Base-by-base conservation (phyloP, 2,888 invertebrate genomes). In the Tinea trinotella region DNA sequence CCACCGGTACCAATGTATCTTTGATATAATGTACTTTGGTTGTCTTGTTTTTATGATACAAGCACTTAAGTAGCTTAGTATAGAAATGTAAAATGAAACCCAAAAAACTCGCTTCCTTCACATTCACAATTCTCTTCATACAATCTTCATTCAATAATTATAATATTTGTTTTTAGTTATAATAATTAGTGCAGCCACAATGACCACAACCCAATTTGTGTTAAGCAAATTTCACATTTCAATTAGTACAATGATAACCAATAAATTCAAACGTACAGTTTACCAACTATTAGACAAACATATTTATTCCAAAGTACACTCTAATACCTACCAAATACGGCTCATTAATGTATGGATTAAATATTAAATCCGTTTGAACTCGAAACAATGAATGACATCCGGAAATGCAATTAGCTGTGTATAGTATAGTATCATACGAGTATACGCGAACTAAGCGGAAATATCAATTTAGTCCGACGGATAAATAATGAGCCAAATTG, bases 371-470 rank as follows among this genome's bases (percentile, higher is more conserved):
- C 15, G 50, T 24, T 50, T 24, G 50, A 24, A 50, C 50, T 24
- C 24, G 68, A 74, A 76, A 78, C 79, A 76, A 79, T 81, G 76
- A 82, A 60, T 75, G 80, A 76, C 79, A 70, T 71, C 77, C 79
- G 83, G 84, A 84, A 79, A 71, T 68, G 70, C 76, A 84, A 84
- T 84, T 83, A 84, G 76, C 76, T 74, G 76, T 76, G 74, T 76
- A 13, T 52, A 24, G 20, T n/a, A n/a, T n/a, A n/a, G n/a, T n/a
- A n/a, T n/a, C n/a, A n/a, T n/a, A 7, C 69, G 71, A 68, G 74
- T 76, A 3, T 50, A 34, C 52, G 35, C 69, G 71, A 68, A 73
- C 76, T 74, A 81, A 82, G 77, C 83, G 84, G 84, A 84, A 82
- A 83, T 84, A 84, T 84, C 84, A 84, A 84, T 84, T 84, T 80